Conservation (phyloP, 2,113 vertebrate species). For the Otis tarda region DNA sequence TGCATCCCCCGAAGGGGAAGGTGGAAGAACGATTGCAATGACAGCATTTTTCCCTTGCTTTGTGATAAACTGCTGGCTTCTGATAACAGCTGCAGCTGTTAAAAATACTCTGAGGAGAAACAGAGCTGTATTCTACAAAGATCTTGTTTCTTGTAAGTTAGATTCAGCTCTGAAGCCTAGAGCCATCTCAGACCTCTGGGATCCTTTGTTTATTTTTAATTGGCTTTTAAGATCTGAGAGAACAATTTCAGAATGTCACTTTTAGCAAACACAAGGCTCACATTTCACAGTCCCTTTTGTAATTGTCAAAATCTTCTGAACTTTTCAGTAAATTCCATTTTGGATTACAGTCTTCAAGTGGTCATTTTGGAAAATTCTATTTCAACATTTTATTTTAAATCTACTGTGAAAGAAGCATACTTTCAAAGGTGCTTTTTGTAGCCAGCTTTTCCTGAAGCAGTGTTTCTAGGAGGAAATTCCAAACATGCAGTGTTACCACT, state of each 20-base stretch:
- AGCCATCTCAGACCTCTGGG: constrained; percentile 52
- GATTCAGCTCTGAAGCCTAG: constrained; percentile 35
- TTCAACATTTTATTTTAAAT: neutral
- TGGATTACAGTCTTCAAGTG: neutral
- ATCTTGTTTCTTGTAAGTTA: constrained; percentile 36
- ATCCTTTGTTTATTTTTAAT: constrained; percentile 66
- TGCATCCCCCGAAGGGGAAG: neutral
- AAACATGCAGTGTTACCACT: neutral
- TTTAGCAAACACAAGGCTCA: constrained; percentile 4
- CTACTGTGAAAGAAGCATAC: neutral
- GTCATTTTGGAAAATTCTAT: neutral
- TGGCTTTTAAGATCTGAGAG: constrained; percentile 62
- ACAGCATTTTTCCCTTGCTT: neutral
- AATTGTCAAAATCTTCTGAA: neutral
- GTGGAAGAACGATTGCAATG: neutral
- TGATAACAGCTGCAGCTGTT: neutral
- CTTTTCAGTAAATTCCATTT: constrained; percentile 12
- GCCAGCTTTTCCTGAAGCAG: neutral
- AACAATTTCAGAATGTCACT: constrained; percentile 39
- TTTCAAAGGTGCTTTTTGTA: neutral
- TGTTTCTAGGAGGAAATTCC: neutral
- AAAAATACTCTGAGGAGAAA: neutral
- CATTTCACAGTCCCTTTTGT: neutral
- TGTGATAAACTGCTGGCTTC: constrained; percentile 44
- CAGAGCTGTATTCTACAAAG: constrained; percentile 25